These are phyloP conservation scores for Dasysyrphus albostriatus DNA, from an alignment of 2,888 invertebrate species.

Conservation along the genomic window DNA sequence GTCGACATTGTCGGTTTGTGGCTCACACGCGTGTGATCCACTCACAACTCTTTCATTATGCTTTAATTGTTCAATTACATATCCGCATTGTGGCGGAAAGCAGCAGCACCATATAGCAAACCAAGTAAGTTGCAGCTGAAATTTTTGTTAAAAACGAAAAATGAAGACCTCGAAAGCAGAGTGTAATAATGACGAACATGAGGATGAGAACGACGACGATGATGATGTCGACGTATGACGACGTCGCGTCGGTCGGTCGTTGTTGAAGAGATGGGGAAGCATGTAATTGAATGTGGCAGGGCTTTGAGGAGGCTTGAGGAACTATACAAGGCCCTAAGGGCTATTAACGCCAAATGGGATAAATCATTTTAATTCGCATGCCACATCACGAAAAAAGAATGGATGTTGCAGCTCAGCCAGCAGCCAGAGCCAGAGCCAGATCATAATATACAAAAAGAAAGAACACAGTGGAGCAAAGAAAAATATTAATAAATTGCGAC, in stretches of 20 bases:
- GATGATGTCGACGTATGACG: not conserved
- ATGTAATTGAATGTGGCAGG: constrained; percentile 60
- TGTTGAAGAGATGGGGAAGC: constrained; percentile 31
- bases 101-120: not conserved
- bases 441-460: not conserved
- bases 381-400: constrained; percentile 54
- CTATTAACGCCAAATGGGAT: constrained; percentile 71
- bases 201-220: not conserved
- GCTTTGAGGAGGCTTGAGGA: constrained; percentile 41
- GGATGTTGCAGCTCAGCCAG: constrained; percentile 9
- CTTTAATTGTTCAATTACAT: constrained; percentile 74
- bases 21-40: constrained; percentile 73
- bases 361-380: constrained; percentile 75
- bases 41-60: constrained; percentile 72
- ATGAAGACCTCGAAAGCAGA: constrained; percentile 19
- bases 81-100: constrained; percentile 59
- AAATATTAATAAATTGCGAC: constrained; percentile 74
- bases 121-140: constrained; percentile 26
- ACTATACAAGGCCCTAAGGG: constrained; percentile 57
- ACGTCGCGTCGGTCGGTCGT: not conserved
- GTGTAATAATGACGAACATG: constrained; percentile 16
- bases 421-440: not conserved
- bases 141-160: constrained; percentile 21
- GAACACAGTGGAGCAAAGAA: constrained; percentile 33
- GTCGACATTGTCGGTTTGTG: constrained; percentile 13